Percentiles rank a stretch among this genome's conserved stretches.
These are phyloP conservation scores for Anseranas semipalmata DNA, from an alignment of 2,113 vertebrate genomes.

Conservation along the genomic window DNA sequence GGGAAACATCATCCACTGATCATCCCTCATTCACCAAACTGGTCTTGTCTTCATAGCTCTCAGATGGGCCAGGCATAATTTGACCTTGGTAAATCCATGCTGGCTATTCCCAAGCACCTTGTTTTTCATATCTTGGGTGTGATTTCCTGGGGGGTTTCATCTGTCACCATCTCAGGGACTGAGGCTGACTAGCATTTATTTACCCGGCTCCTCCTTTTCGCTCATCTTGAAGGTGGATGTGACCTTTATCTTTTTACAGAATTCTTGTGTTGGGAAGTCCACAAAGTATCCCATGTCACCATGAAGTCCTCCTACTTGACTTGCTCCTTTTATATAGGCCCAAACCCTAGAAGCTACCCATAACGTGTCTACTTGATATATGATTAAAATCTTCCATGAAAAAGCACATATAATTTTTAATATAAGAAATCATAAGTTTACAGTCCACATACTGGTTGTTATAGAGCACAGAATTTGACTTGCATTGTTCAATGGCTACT, in stretches of 20 bases:
- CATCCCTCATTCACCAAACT: not conserved
- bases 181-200: not conserved
- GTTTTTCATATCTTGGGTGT: not conserved
- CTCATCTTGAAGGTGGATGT: not conserved
- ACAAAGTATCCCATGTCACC: not conserved
- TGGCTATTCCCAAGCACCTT: not conserved
- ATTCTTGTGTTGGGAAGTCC: not conserved
- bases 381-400: not conserved
- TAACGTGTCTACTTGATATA: not conserved
- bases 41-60: not conserved
- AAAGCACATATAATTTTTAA: not conserved
- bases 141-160: not conserved
- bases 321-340: not conserved
- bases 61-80: not conserved
- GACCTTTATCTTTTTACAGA: not conserved
- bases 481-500: not conserved
- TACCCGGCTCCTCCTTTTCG: not conserved
- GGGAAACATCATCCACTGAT: not conserved
- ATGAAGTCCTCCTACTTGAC: not conserved
- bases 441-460: not conserved
- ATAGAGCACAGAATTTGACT: not conserved
- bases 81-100: not conserved
- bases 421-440: not conserved
- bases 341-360: not conserved
- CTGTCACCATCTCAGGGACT: not conserved